Conservation (phyloP, 64 coral and sea anemone species). For the Trachythela sp. region DNA sequence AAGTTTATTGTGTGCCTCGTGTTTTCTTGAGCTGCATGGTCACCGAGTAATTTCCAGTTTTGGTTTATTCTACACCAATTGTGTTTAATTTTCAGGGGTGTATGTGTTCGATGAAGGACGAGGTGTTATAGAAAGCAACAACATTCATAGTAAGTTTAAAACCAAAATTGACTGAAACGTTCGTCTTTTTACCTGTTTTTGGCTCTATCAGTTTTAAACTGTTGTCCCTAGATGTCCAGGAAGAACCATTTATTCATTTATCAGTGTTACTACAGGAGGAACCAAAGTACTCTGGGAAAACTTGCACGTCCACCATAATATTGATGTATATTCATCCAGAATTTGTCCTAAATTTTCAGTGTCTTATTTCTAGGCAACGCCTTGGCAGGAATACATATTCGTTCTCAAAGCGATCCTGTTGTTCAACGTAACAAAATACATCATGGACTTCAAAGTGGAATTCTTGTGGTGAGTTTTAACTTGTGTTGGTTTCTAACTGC, state of each 20-base stretch:
- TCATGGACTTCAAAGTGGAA: constrained; percentile 79
- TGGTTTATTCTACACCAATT: too few relatives aligned
- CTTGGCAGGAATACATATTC: constrained; percentile 86
- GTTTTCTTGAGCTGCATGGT: too few relatives aligned
- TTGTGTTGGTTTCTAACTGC: too few relatives aligned
- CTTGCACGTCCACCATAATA: too few relatives aligned
- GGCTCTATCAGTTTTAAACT: too few relatives aligned
- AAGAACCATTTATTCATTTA: too few relatives aligned
- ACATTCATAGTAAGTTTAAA: constrained; percentile 81
- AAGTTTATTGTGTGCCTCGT: background rate
- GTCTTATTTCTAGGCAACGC: constrained; percentile 63
- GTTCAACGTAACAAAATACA: constrained; percentile 88
- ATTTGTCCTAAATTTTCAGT: background rate
- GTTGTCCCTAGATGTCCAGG: too few relatives aligned
- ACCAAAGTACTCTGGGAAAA: too few relatives aligned
- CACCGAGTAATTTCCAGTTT: too few relatives aligned
- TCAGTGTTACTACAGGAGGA: too few relatives aligned
- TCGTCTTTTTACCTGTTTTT: background rate
- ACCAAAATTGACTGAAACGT: background rate
- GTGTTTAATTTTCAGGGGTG: constrained; percentile 59
- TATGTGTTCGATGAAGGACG: constrained; percentile 90
- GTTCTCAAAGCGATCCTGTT: constrained; percentile 80
- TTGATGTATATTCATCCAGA: background rate
- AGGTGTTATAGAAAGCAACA: constrained; percentile 86
- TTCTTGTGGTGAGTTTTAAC: constrained; percentile 73